phyloP scores from a whole-genome alignment of 2,113 vertebrate genomes.

The Ictidomys tridecemlineatus region DNA sequence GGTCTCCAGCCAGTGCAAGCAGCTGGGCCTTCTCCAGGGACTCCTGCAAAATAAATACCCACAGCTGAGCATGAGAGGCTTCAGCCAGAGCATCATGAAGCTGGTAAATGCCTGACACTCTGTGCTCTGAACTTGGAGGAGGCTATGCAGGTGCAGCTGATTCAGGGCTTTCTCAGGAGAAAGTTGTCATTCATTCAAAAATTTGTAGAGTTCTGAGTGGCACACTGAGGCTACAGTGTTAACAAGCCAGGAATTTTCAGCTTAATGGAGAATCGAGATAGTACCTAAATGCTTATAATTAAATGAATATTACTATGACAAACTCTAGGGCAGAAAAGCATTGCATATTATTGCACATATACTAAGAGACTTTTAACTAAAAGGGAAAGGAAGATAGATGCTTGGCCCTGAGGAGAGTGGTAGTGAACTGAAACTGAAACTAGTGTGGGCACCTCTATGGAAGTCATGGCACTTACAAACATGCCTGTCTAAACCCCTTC shows the following conservation, averaged over 20 bases:
- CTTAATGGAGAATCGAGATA: background rate
- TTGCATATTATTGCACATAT: background rate
- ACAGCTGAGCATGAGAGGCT: background rate
- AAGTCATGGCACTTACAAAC: background rate
- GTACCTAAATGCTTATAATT: background rate
- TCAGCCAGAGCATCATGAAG: background rate
- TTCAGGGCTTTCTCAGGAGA: background rate
- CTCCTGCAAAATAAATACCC: conserved; percentile 85
- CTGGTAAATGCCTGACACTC: background rate
- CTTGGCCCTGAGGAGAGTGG: background rate
- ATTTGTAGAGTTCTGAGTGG: background rate
- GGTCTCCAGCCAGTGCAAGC: conserved; percentile 93
- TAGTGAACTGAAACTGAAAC: background rate
- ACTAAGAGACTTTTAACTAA: background rate
- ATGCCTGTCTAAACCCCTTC: background rate
- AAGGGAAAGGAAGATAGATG: background rate
- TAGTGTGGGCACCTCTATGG: background rate
- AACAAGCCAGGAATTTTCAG: background rate
- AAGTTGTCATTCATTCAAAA: background rate
- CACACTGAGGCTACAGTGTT: background rate
- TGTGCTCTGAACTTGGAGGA: background rate
- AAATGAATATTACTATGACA: background rate
- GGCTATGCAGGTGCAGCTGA: background rate
- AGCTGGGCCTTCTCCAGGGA: conserved; percentile 94
- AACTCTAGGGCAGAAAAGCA: background rate